These are phyloP conservation scores for Tipula vernalis DNA, from an alignment of 2,888 invertebrate genomes.

Conservation along the genomic window DNA sequence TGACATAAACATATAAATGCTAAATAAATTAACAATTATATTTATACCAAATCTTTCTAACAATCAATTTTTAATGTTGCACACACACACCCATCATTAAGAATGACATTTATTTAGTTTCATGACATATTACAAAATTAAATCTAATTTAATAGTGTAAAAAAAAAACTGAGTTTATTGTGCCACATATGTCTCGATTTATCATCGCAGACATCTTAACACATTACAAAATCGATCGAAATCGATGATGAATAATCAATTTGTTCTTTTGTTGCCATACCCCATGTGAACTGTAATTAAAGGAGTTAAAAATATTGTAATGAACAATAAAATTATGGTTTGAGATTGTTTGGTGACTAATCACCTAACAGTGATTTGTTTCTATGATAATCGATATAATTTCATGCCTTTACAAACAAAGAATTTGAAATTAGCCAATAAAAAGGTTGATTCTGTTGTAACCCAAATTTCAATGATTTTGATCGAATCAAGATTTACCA, in stretches of 20 bases:
- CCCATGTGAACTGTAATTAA: background rate
- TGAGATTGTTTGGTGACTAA: background rate
- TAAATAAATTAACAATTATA: background rate
- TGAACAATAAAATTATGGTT: background rate
- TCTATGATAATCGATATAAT: background rate
- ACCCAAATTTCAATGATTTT: background rate
- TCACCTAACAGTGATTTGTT: background rate
- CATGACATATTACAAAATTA: background rate
- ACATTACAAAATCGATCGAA: background rate
- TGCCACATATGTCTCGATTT: background rate
- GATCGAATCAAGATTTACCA: background rate
- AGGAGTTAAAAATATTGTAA: background rate
- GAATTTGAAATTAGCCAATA: background rate
- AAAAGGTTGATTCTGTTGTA: background rate
- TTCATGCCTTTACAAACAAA: background rate
- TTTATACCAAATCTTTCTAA: background rate
- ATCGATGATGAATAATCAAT: background rate
- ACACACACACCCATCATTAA: background rate
- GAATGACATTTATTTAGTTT: background rate
- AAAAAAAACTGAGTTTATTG: background rate
- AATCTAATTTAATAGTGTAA: background rate
- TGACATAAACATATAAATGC: background rate
- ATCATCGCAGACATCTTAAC: background rate
- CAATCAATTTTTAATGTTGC: background rate
- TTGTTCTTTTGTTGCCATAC: background rate